Base-by-base conservation (phyloP, 1,140 invertebrate genomes). In the Phenacoccus solenopsis region DNA sequence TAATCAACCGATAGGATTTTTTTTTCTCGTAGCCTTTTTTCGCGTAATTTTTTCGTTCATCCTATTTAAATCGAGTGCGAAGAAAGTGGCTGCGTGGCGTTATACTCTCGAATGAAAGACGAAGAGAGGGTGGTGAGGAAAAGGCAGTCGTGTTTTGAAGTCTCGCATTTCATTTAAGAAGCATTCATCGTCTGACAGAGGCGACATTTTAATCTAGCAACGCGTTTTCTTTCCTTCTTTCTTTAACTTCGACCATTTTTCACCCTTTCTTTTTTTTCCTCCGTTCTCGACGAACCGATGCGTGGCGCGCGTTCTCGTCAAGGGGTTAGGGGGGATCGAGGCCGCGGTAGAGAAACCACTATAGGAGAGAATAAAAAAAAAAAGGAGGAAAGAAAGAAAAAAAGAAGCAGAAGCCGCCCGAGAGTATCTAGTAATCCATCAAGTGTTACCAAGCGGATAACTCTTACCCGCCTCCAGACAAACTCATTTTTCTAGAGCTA, bases 201-300 rank as follows among this genome's bases (percentile, higher is more conserved):
- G 59, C 59, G 59, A 64, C 59, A 64, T 64, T 64, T 64, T 64
- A 64, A 64, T 64, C 59, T 64, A 64, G 59, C 59, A 64, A 64
- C 59, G 59, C 59, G 59, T 64, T 64, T 64, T 64, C 59, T 64
- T 64, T 64, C 59, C 59, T 64, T 64, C 59, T 64, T 64, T 64
- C 59, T 64, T 64, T 64, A 64, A 64, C 59, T 64, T 64, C 59
- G 25, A 64, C 59, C 59, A 64, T 64, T 64, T 64, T 64, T 64
- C 59, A 64, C 59, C 59, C 59, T 64, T 64, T 64, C 59, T 64
- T 64, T 64, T 27, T 59, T 27, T 64, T 64, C 25, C 59, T 22
- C n/a, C n/a, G n/a, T n/a, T n/a, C n/a, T n/a, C n/a, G n/a, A n/a
- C n/a, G n/a, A 64, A 64, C 59, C 25, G 59, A 64, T 64, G 59